A percentile compares a stretch with the other conserved stretches of the same genome.
Conservation (phyloP, 2,113 vertebrate species). For the Oryzias woworae region DNA sequence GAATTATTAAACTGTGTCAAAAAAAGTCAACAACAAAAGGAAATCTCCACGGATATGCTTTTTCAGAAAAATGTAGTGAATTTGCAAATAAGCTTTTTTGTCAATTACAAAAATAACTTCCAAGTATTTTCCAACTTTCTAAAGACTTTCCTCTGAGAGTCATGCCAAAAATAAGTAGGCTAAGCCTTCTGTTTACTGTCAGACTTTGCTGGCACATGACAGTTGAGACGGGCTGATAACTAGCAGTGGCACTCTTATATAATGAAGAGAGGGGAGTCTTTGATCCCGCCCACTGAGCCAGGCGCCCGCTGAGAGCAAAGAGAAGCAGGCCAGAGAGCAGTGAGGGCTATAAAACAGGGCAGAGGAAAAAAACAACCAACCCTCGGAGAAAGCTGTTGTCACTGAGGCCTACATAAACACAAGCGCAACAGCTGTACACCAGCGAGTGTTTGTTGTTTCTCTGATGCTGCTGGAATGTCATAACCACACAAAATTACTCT, state of each 20-base stretch:
- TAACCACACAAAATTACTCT: slow-evolving; percentile 9
- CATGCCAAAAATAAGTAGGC: background rate
- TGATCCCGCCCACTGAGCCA: slow-evolving; percentile 49
- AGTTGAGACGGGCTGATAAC: slow-evolving; percentile 25
- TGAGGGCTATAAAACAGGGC: slow-evolving; percentile 51
- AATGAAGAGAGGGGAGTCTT: slow-evolving; percentile 52
- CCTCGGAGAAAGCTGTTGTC: slow-evolving; percentile 18
- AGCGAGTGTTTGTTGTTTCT: slow-evolving; percentile 1
- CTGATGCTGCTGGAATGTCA: slow-evolving; percentile 20
- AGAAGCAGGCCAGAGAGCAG: slow-evolving; percentile 49
- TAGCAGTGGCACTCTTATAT: slow-evolving; percentile 43
- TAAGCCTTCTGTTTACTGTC: background rate
- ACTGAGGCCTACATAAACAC: slow-evolving; percentile 28
- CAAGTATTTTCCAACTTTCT: background rate
- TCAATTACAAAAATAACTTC: background rate
- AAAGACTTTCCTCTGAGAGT: background rate
- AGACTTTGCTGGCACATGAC: slow-evolving; percentile 10
- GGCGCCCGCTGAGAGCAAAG: slow-evolving; percentile 62
- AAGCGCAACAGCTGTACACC: slow-evolving; percentile 30
- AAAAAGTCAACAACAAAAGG: too few relatives aligned
- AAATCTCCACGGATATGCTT: too few relatives aligned
- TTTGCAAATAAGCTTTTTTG: background rate
- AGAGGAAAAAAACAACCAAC: slow-evolving; percentile 20
- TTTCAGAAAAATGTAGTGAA: too few relatives aligned
- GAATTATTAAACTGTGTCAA: too few relatives aligned